A percentile compares a stretch with the other conserved stretches of the same genome.
These are phyloP conservation scores for Rhinolophus ferrumequinum DNA, from an alignment of 2,113 vertebrate species.

Conservation along the genomic window DNA sequence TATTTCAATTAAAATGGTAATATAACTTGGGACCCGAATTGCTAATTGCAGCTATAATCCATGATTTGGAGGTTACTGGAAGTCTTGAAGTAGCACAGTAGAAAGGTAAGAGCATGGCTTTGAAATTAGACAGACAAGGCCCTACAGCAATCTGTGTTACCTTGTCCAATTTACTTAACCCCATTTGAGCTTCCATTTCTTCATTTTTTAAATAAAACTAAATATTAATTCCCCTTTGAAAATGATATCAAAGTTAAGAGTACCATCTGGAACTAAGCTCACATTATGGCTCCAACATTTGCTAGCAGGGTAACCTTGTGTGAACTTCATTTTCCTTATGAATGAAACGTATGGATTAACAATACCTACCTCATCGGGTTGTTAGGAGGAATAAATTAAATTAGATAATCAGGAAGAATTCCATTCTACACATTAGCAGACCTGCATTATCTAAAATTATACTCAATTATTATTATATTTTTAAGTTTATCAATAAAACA, in stretches of 20 bases:
- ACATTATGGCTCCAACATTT: background rate
- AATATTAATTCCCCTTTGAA: background rate
- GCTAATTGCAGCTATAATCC: background rate
- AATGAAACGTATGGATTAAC: background rate
- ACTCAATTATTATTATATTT: slow-evolving; percentile 10
- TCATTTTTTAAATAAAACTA: background rate
- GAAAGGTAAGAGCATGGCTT: background rate
- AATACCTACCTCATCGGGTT: background rate
- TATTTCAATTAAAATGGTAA: background rate
- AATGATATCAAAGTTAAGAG: background rate
- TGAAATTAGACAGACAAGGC: background rate
- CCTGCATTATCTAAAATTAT: background rate
- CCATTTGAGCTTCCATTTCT: background rate
- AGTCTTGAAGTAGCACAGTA: background rate
- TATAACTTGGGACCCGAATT: background rate
- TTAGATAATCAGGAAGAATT: background rate
- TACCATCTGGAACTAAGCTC: background rate
- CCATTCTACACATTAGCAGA: background rate
- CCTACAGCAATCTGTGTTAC: background rate
- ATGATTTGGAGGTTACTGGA: background rate
- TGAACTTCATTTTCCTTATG: background rate
- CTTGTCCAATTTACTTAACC: background rate
- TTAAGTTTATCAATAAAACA: background rate
- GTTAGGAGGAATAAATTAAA: background rate
- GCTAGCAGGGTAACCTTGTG: background rate